Conservation (phyloP, 2,113 vertebrate species). For the Gila orcuttii region DNA sequence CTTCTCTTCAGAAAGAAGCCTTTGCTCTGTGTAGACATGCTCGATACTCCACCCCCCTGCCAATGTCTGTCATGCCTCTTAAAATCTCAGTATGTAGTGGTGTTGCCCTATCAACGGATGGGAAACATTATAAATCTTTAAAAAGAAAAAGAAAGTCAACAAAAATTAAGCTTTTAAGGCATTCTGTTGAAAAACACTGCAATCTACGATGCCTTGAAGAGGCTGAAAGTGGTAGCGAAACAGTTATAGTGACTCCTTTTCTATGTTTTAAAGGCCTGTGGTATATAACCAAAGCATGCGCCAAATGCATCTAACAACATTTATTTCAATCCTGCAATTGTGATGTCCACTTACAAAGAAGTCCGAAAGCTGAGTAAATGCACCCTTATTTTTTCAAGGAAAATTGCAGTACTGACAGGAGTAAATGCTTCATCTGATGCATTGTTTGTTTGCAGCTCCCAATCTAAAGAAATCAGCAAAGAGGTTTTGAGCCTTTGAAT, state of each 20-base stretch:
- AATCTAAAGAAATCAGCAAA: not conserved
- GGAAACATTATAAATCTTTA: not conserved
- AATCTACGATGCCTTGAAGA: not conserved
- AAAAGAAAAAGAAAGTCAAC: not conserved
- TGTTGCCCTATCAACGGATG: not conserved
- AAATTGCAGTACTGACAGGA: conserved; percentile 7
- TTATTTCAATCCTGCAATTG: conserved; percentile 36
- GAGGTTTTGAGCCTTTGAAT: not conserved
- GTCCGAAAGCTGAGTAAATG: conserved; percentile 12
- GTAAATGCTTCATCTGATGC: not conserved
- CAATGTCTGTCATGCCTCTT: not conserved
- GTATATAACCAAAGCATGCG: not conserved
- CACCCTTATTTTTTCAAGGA: not conserved
- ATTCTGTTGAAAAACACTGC: not conserved
- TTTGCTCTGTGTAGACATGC: not conserved
- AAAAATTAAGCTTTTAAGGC: not conserved
- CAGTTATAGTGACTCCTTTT: not conserved
- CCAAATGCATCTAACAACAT: not conserved
- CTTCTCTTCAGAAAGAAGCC: conserved; percentile 11
- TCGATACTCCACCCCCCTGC: not conserved
- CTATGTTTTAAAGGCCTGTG: conserved; percentile 8
- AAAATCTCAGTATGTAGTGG: not conserved
- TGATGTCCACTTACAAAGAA: conserved; percentile 3
- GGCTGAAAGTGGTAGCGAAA: not conserved
- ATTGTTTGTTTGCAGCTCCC: not conserved